Evolutionary conservation across 2,797 vertebrate species (phyloP).

Genomic region (Melanotaenia parkinsoni): DNA sequence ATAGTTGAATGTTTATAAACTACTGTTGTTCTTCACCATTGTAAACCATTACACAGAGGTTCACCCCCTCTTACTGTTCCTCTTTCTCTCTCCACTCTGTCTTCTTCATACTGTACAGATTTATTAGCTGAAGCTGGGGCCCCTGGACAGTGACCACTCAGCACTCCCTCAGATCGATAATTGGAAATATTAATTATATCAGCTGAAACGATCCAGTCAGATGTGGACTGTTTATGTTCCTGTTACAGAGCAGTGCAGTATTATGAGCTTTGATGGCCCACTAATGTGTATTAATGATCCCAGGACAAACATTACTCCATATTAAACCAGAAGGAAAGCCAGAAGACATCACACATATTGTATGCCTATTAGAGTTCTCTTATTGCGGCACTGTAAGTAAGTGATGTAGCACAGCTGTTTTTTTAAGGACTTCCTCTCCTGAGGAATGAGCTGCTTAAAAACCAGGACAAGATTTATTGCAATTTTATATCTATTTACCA

Average conservation of each 20-base stretch:
- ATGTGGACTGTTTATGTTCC: slow-evolving; percentile 77
- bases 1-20: slow-evolving; percentile 50
- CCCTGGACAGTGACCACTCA: slow-evolving; percentile 81
- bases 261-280: slow-evolving; percentile 78
- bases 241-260: slow-evolving; percentile 72
- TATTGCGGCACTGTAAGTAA: slow-evolving; percentile 68
- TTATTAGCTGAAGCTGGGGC: slow-evolving; percentile 74
- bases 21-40: slow-evolving; percentile 47
- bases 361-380: slow-evolving; percentile 68
- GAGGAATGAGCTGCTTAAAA: slow-evolving; percentile 49
- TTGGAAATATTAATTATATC: slow-evolving; percentile 88
- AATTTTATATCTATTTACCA: slow-evolving; percentile 35
- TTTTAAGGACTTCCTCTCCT: slow-evolving; percentile 50
- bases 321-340: slow-evolving; percentile 76
- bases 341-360: slow-evolving; percentile 67
- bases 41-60: slow-evolving; percentile 38
- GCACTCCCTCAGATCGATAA: slow-evolving; percentile 85
- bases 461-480: slow-evolving; percentile 39
- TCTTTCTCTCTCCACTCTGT: slow-evolving; percentile 8
- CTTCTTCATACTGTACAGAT: slow-evolving; percentile 73
- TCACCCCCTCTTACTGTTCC: slow-evolving; percentile 3
- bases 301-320: slow-evolving; percentile 80
- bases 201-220: slow-evolving; percentile 75
- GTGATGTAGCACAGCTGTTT: slow-evolving; percentile 60
- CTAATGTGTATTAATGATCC: slow-evolving; percentile 85